Conservation (phyloP, 2,797 vertebrate species). For the Phalloptychus januarius region DNA sequence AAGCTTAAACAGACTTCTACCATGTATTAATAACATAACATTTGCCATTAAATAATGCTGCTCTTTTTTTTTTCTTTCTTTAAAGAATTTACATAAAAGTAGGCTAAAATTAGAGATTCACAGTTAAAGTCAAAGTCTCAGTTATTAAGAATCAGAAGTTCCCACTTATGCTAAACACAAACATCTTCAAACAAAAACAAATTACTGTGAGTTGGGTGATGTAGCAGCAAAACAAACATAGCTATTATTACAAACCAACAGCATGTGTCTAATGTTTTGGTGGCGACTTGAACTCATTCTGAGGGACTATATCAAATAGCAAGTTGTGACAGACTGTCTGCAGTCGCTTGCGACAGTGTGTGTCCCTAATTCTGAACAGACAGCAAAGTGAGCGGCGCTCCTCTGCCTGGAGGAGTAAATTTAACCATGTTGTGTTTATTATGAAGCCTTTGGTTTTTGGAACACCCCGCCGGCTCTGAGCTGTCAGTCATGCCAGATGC, state of each 20-base stretch:
- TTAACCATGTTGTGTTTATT: constrained; percentile 72
- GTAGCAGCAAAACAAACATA: neutral
- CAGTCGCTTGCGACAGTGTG: constrained; percentile 23
- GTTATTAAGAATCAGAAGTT: neutral
- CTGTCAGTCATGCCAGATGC: constrained; percentile 72
- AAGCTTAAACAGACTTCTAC: neutral
- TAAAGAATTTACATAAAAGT: neutral
- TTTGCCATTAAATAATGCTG: neutral
- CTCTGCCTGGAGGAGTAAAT: constrained; percentile 68
- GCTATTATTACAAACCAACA: neutral
- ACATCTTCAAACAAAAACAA: neutral
- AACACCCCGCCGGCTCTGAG: constrained; percentile 59
- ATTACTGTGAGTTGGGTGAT: neutral
- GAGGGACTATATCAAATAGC: constrained; percentile 1
- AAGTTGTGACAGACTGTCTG: constrained; percentile 19
- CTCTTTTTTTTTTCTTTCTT: neutral
- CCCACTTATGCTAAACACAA: neutral
- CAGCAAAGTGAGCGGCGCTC: constrained; percentile 47
- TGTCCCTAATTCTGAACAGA: constrained; percentile 37
- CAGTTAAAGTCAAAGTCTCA: neutral
- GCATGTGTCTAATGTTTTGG: neutral
- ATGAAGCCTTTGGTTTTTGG: constrained; percentile 67
- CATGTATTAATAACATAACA: neutral
- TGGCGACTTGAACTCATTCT: neutral
- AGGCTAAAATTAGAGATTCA: neutral